Base-by-base conservation (phyloP, 2,113 vertebrate genomes). In the Sinocyclocheilus anophthalmus region DNA sequence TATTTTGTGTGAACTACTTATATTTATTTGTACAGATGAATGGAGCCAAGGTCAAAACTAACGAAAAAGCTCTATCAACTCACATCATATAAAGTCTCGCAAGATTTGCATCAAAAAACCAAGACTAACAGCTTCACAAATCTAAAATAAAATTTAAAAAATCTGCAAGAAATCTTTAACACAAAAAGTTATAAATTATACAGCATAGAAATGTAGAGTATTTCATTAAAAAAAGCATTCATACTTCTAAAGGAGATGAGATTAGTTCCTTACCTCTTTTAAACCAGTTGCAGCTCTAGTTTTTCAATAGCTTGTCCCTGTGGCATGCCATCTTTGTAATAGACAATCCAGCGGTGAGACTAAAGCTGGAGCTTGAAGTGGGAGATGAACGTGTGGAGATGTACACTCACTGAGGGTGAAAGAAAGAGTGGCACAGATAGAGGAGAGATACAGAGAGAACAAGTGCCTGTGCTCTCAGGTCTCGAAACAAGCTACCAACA, bases 381-480 rank as follows among this genome's bases (percentile, higher is more conserved):
- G 70, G 33, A 79, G 48, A 57, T 24, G 20, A 59, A 45, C 8
- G 39, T 75, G 69, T 80, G 76, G 24, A 63, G 48, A 53, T 76
- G 67, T 59, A 57, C 37, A 42, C 48, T 55, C 30, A 7, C 57
- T 26, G 61, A 76, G 16, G 42, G 26, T 69, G 67, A 83, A 83
- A 39, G 67, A 75, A 77, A 75, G 48, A 65, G 76, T 63, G 30
- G 24, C 26, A 83, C 24, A 22, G 48, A 59, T 13, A 73, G 50
- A 24, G 22, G 57, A 30, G 67, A 42, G 75, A 42, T 53, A 75
- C 3, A n/a, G 83, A 39, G 87, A 87, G 42, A 67, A 87, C 85
- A 90, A 85, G 85, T 88, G 89, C 77, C 77, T 26, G 59, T 70
- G 82, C 87, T 86, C 85, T 84, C 88, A 87, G 76, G 86, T 88